Percentiles rank a stretch among this genome's conserved stretches.
Conservation (phyloP, 2,888 invertebrate species). For the Lysandra bellargus region DNA sequence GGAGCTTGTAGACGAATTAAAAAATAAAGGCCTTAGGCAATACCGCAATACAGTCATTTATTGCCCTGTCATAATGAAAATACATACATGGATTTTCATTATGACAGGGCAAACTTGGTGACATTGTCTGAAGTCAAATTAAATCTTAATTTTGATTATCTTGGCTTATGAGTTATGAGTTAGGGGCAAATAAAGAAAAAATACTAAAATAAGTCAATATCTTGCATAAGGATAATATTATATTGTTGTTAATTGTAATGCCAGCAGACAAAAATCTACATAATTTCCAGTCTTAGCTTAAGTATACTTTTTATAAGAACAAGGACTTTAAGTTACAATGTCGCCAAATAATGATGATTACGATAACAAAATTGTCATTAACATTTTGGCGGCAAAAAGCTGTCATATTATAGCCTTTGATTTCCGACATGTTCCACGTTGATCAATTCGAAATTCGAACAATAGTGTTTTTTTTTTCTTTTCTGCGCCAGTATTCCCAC, state of each 20-base stretch:
- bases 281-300: neutral
- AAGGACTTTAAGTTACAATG: neutral
- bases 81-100: no score
- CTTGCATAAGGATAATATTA: neutral
- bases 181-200: no score
- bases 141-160: no score
- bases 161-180: no score
- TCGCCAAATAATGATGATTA: neutral
- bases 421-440: constrained; percentile 51
- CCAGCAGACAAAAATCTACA: neutral
- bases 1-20: neutral
- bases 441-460: constrained; percentile 61
- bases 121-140: no score
- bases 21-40: neutral
- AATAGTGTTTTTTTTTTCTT: constrained; percentile 52
- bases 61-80: no score
- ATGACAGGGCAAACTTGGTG: no score
- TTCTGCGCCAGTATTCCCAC: constrained; percentile 71
- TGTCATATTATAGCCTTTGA: constrained; percentile 58
- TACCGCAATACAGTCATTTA: no score
- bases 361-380: neutral
- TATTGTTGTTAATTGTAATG: neutral
- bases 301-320: neutral
- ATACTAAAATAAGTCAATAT: neutral
- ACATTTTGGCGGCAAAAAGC: constrained; percentile 40